Conservation (phyloP, 2,888 invertebrate species). For the Chrysopilus asiliformis region DNA sequence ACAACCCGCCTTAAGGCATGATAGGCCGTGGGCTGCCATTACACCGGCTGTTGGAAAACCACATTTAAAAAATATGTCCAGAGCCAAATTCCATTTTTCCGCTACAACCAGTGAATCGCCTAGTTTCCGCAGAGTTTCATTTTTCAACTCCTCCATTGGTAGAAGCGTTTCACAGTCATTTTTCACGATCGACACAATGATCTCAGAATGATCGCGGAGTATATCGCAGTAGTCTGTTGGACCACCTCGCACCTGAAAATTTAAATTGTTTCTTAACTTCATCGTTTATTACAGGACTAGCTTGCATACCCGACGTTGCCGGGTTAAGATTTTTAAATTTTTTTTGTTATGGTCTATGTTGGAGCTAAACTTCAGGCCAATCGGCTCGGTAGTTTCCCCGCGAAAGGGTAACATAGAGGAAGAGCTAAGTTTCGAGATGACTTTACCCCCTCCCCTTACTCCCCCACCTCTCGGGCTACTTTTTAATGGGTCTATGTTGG, state of each 20-base stretch:
- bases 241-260: slow-evolving; percentile 35
- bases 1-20: slow-evolving; percentile 65
- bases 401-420: no score
- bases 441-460: no score
- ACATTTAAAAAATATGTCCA: slow-evolving; percentile 77
- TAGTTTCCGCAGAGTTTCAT: slow-evolving; percentile 53
- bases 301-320: no score
- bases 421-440: no score
- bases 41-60: slow-evolving; percentile 66
- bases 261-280: no score
- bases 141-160: slow-evolving; percentile 27
- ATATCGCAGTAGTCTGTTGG: slow-evolving; percentile 47
- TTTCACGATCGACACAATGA: slow-evolving; percentile 43
- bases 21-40: slow-evolving; percentile 80
- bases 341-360: no score
- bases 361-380: no score
- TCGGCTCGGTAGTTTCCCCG: no score
- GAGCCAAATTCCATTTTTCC: slow-evolving; percentile 71
- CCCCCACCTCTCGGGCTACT: no score
- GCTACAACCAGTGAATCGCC: slow-evolving; percentile 61
- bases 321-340: no score
- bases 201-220: slow-evolving; percentile 47
- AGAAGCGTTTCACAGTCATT: slow-evolving; percentile 38
- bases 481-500: no score
- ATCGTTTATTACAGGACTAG: no score